These are phyloP conservation scores for Steinernema hermaphroditum DNA, from an alignment of 2,888 invertebrate species.

Conservation along the genomic window DNA sequence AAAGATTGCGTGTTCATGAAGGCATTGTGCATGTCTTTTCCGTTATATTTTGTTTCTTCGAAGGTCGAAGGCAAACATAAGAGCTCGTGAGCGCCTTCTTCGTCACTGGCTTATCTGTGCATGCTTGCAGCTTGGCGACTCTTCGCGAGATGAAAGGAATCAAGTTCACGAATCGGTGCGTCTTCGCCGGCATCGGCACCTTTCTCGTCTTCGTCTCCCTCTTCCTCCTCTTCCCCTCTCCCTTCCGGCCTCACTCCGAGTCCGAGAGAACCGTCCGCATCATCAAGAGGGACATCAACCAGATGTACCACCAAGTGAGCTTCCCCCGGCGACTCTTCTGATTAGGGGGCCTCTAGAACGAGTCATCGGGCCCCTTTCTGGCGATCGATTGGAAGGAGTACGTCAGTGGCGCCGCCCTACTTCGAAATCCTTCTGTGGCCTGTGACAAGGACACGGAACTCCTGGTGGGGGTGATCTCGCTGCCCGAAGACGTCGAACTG, in stretches of 20 bases:
- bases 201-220: not conserved
- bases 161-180: not conserved
- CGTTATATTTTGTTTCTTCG: too few species aligned
- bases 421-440: not conserved
- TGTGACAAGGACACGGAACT: not conserved
- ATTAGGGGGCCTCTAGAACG: not conserved
- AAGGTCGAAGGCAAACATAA: too few species aligned
- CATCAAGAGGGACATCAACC: not conserved
- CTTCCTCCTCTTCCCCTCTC: not conserved
- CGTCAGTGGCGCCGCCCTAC: not conserved
- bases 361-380: not conserved
- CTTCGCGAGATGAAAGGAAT: not conserved
- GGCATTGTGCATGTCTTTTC: too few species aligned
- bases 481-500: conserved; percentile 35
- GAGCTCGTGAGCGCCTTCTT: too few species aligned
- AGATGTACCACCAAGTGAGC: not conserved
- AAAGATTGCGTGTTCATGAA: too few species aligned
- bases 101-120: not conserved
- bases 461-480: conserved; percentile 39
- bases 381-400: not conserved
- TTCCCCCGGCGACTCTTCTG: not conserved
- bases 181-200: not conserved
- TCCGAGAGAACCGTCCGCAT: not conserved
- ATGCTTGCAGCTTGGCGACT: not conserved
- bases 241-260: not conserved